Percentiles rank a stretch among this genome's conserved stretches.
phyloP scores from a whole-genome alignment of 1,140 invertebrate genomes.

The Pentalonia nigronervosa region DNA sequence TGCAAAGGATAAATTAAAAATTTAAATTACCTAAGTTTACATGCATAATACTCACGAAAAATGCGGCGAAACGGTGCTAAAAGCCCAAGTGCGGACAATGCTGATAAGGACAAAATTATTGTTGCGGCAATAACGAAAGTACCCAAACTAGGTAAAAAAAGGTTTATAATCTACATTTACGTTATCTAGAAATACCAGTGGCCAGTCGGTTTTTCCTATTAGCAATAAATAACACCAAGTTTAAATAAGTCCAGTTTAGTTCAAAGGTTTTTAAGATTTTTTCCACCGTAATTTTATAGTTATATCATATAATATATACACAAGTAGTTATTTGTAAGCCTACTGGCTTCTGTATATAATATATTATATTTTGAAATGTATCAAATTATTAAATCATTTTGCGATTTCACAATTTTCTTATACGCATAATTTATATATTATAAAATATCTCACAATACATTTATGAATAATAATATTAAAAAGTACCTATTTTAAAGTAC shows the following conservation, averaged over 20 bases:
- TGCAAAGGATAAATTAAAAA: slow-evolving; percentile 24
- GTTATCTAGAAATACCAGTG: slow-evolving; percentile 41
- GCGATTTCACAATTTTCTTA: too few relatives aligned
- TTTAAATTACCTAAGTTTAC: slow-evolving; percentile 42
- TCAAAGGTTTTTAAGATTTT: not conserved
- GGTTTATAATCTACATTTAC: slow-evolving; percentile 26
- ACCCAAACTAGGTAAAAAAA: not conserved
- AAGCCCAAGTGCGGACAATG: slow-evolving; percentile 34
- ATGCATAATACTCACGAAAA: slow-evolving; percentile 6
- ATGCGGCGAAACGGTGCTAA: slow-evolving; percentile 30
- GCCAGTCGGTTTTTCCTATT: not conserved
- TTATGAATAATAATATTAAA: too few relatives aligned
- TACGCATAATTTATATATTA: too few relatives aligned
- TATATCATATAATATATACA: too few relatives aligned
- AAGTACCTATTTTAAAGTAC: too few relatives aligned
- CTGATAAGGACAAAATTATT: slow-evolving; percentile 52
- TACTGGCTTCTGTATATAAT: too few relatives aligned
- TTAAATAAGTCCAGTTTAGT: not conserved
- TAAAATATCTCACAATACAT: too few relatives aligned
- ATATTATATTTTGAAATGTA: not conserved
- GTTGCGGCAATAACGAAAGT: slow-evolving; percentile 38
- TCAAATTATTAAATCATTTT: too few relatives aligned
- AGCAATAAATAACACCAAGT: not conserved
- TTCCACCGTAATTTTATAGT: not conserved
- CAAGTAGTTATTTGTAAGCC: not conserved